These are phyloP conservation scores for Trichonephila clavata DNA, from an alignment of 1,140 invertebrate genomes.

Conservation along the genomic window DNA sequence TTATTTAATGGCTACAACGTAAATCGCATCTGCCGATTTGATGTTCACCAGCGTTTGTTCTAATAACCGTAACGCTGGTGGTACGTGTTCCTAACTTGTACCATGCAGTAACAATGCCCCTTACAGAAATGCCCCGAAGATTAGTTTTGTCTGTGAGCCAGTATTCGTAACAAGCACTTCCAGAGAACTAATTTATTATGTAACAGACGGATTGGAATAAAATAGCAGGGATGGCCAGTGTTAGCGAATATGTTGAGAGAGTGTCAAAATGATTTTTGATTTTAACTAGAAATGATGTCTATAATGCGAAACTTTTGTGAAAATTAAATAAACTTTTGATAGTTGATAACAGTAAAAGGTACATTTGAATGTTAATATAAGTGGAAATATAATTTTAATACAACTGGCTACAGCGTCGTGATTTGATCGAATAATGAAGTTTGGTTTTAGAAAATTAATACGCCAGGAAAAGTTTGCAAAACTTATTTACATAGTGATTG, in stretches of 20 bases:
- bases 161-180: background rate
- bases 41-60: background rate
- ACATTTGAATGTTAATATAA: too few species aligned
- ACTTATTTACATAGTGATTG: too few species aligned
- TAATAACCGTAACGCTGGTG: background rate
- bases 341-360: too few species aligned
- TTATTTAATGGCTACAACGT: background rate
- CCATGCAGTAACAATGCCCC: background rate
- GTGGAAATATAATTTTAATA: too few species aligned
- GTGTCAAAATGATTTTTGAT: background rate
- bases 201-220: background rate
- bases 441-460: too few species aligned
- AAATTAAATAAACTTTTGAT: background rate
- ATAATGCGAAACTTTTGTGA: background rate
- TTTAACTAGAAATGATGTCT: background rate
- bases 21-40: background rate
- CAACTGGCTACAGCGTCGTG: too few species aligned
- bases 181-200: background rate
- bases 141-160: background rate
- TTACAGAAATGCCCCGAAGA: constrained; percentile 7
- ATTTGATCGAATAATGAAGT: too few species aligned
- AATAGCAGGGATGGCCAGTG: background rate
- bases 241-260: background rate
- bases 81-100: background rate
- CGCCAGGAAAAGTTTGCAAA: too few species aligned